phyloP scores from a whole-genome alignment of 2,113 vertebrate species.

The Cyprinodon variegatus region DNA sequence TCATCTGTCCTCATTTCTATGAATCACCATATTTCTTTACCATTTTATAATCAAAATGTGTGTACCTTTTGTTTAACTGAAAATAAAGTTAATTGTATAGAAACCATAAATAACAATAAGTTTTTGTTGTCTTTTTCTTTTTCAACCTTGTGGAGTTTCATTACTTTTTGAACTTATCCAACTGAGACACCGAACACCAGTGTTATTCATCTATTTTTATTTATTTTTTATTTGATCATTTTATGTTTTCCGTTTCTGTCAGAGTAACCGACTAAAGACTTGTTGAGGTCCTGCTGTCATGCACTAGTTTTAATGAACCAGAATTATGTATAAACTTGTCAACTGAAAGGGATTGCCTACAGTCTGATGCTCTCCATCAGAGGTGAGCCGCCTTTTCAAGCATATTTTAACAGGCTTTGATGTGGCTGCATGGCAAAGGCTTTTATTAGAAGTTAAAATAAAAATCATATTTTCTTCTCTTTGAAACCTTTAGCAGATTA shows the following conservation, averaged over 20 bases:
- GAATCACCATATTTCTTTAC: too few relatives aligned
- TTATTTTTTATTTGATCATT: constrained; percentile 8
- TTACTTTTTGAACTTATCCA: too few relatives aligned
- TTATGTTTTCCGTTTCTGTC: constrained; percentile 22
- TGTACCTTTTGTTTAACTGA: too few relatives aligned
- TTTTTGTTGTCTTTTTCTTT: too few relatives aligned
- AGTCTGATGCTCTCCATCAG: constrained; percentile 83
- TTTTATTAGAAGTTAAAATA: constrained; percentile 51
- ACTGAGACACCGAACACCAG: too few relatives aligned
- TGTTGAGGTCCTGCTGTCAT: constrained; percentile 85
- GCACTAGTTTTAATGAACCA: constrained; percentile 87
- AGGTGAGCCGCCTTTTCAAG: constrained; percentile 79
- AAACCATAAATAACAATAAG: too few relatives aligned
- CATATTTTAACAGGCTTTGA: constrained; percentile 61
- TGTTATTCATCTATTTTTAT: background rate
- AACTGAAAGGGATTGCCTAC: constrained; percentile 86
- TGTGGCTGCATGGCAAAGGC: constrained; percentile 48
- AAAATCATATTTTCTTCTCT: constrained; percentile 57
- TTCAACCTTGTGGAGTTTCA: too few relatives aligned
- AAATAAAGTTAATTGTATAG: too few relatives aligned
- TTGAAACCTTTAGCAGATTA: constrained; percentile 28
- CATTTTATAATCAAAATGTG: too few relatives aligned
- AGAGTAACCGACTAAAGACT: constrained; percentile 75
- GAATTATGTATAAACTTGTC: constrained; percentile 94
- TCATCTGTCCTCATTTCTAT: too few relatives aligned